A percentile compares a stretch with the other conserved stretches of the same genome.
These are phyloP conservation scores for Tragelaphus buxtoni DNA, from an alignment of 2,113 vertebrate species.

Conservation along the genomic window DNA sequence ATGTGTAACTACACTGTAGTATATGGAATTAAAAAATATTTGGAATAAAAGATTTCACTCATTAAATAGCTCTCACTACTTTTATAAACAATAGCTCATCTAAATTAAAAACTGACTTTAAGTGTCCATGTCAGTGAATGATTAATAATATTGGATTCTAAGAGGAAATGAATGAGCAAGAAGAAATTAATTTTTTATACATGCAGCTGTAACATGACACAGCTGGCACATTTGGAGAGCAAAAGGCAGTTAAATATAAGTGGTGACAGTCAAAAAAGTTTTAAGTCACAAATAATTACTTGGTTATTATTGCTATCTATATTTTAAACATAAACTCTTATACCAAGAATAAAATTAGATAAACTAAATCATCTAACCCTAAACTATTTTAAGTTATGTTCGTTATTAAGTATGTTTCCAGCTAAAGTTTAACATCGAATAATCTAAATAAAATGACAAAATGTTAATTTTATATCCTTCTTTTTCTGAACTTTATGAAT, in stretches of 20 bases:
- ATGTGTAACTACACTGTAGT: no score
- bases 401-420: no score
- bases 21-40: no score
- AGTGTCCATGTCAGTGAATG: constrained; percentile 39
- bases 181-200: constrained; percentile 55
- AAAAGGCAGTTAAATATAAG: constrained; percentile 5
- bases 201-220: constrained; percentile 49
- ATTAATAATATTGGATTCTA: neutral
- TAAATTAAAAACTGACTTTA: no score
- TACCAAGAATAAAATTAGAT: neutral
- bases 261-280: neutral
- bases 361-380: no score
- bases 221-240: neutral
- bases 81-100: no score
- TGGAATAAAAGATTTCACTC: no score
- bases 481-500: neutral
- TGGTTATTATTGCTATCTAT: neutral
- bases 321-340: constrained; percentile 21
- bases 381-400: no score
- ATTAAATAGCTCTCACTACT: no score
- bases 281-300: neutral
- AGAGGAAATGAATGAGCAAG: constrained; percentile 57
- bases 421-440: no score
- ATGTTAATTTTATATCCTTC: no score
- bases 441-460: no score